phyloP scores from a whole-genome alignment of 2,113 vertebrate genomes.

The Poeciliopsis retropinna region DNA sequence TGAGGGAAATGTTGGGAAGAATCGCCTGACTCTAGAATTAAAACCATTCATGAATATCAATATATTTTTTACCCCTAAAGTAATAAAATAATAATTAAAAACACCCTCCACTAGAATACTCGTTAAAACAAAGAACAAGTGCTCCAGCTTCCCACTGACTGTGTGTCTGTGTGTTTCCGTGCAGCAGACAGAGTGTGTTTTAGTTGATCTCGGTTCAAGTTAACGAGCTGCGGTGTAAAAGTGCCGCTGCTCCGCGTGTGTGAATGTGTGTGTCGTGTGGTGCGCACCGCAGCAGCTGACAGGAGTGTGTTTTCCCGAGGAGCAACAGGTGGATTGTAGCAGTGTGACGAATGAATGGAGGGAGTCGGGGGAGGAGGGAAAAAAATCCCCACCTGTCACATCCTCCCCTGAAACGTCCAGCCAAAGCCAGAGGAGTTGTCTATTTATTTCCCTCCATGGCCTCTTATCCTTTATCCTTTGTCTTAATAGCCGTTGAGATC shows the following conservation, averaged over 20 bases:
- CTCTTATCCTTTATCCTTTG: slow-evolving; percentile 37
- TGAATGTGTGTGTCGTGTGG: slow-evolving; percentile 29
- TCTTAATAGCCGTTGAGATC: slow-evolving; percentile 35
- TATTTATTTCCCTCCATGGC: slow-evolving; percentile 40
- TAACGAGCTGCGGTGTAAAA: background rate
- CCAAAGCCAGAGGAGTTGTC: slow-evolving; percentile 25
- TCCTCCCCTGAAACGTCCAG: slow-evolving; percentile 35
- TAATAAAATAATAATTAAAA: too few species aligned
- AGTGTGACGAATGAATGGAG: slow-evolving; percentile 20
- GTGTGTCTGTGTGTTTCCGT: background rate
- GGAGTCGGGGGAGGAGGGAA: background rate
- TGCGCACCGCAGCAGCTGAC: slow-evolving; percentile 49
- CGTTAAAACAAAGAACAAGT: too few species aligned
- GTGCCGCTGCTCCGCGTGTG: background rate
- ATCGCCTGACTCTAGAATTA: too few species aligned
- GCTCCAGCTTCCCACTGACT: too few species aligned
- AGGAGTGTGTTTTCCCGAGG: slow-evolving; percentile 52
- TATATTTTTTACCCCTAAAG: too few species aligned
- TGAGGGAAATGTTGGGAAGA: too few species aligned
- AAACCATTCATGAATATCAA: too few species aligned
- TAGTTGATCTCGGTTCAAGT: too few species aligned
- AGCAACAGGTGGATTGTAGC: slow-evolving; percentile 75
- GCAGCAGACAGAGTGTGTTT: background rate
- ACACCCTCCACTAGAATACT: too few species aligned
- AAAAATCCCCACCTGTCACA: slow-evolving; percentile 54